Percentiles rank a stretch among this genome's conserved stretches.
Evolutionary conservation across 2,113 vertebrate species (phyloP).

Genomic region (Isichthys henryi): DNA sequence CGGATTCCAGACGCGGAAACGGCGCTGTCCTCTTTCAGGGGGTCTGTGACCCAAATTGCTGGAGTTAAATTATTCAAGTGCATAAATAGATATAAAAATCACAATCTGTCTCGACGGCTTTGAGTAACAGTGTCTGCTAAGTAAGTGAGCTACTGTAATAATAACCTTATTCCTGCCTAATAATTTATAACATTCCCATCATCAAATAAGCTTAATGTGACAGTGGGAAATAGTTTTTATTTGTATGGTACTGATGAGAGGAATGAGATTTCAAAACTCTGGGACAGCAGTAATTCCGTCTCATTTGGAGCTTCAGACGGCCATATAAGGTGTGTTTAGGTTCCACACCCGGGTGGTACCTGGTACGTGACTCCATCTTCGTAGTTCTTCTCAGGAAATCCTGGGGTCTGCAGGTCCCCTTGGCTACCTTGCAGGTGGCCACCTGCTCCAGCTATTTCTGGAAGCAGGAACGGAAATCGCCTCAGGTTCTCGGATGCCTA

Average conservation of each 20-base stretch:
- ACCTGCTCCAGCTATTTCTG: constrained; percentile 32
- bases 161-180: not conserved
- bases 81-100: constrained; percentile 8
- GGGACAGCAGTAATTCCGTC: not conserved
- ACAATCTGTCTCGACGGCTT: not conserved
- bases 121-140: not conserved
- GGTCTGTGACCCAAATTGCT: not conserved
- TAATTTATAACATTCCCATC: not conserved
- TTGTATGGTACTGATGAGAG: not conserved
- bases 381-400: constrained; percentile 9
- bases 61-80: constrained; percentile 3
- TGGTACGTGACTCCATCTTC: constrained; percentile 26
- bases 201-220: not conserved
- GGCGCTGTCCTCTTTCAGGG: not conserved
- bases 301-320: not conserved
- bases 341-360: constrained; percentile 10
- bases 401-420: constrained; percentile 23
- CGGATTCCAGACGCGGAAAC: not conserved
- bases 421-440: constrained; percentile 25
- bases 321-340: not conserved
- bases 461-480: constrained; percentile 13
- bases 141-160: not conserved
- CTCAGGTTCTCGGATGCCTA: not conserved
- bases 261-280: not conserved
- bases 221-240: not conserved